Percentiles rank a stretch among this genome's conserved stretches.
Evolutionary conservation across 2,797 vertebrate genomes (phyloP).

Genomic region (Buceros bicornis): DNA sequence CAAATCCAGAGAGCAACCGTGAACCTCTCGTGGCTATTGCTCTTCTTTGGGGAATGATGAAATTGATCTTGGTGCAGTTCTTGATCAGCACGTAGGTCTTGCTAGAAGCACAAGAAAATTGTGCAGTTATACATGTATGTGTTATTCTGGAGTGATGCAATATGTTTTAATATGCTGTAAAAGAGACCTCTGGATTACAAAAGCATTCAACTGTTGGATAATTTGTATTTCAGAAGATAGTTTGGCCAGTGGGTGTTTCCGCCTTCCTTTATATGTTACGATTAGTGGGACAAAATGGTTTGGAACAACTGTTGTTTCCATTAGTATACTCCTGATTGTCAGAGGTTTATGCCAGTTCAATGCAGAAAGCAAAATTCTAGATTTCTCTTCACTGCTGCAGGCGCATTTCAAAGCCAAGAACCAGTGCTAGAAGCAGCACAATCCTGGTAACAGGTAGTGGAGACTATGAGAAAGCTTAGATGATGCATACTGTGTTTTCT

Average conservation of each 20-base stretch:
- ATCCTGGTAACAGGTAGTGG: background rate
- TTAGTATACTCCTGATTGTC: background rate
- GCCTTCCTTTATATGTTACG: background rate
- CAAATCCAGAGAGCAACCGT: background rate
- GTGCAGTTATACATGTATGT: background rate
- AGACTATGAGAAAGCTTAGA: background rate
- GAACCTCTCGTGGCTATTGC: accelerated
- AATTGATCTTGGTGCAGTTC: accelerated
- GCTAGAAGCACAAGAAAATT: background rate
- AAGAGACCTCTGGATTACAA: background rate
- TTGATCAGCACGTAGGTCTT: background rate
- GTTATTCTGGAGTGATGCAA: background rate
- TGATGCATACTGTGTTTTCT: background rate
- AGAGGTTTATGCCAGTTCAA: background rate
- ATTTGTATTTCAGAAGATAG: background rate
- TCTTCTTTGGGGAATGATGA: background rate
- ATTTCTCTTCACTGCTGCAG: background rate
- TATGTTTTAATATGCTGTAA: background rate
- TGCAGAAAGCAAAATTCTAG: background rate
- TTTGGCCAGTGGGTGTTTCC: background rate
- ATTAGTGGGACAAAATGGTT: background rate
- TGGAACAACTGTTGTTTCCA: background rate
- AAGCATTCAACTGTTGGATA: background rate
- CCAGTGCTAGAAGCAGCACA: background rate
- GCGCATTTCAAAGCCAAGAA: background rate